Percentiles rank a stretch among this genome's conserved stretches.
Evolutionary conservation across 2,113 vertebrate species (phyloP).

Genomic region (Tonatia bakeri): DNA sequence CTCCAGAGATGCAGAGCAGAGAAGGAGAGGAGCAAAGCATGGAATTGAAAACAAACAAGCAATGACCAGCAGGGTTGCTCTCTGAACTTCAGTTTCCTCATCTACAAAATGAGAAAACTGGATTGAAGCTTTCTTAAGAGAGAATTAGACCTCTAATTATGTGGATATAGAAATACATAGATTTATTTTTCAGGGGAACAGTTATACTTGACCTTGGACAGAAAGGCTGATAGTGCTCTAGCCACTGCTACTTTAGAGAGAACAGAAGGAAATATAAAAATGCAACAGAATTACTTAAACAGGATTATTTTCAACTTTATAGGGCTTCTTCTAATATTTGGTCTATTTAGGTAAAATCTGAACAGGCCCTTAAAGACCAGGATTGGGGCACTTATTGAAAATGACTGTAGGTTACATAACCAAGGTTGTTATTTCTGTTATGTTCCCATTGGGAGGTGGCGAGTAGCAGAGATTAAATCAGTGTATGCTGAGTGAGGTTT

Average conservation of each 20-base stretch:
- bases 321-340: neutral
- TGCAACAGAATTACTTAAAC: neutral
- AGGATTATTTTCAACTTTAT: neutral
- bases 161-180: neutral
- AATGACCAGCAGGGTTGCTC: neutral
- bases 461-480: neutral
- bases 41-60: neutral
- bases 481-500: neutral
- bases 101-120: neutral
- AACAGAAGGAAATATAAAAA: neutral
- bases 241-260: neutral
- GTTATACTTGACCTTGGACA: neutral
- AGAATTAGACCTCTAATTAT: neutral
- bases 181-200: neutral
- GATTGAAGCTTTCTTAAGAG: neutral
- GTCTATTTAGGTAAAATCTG: neutral
- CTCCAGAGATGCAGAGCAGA: neutral
- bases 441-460: neutral
- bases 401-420: conserved; percentile 26
- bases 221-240: neutral
- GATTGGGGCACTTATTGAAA: neutral
- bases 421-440: conserved; percentile 34
- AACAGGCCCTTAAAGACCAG: neutral
- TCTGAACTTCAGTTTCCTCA: neutral
- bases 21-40: neutral